Conservation (phyloP, 1,140 invertebrate genomes). For the Coenobita brevimanus region DNA sequence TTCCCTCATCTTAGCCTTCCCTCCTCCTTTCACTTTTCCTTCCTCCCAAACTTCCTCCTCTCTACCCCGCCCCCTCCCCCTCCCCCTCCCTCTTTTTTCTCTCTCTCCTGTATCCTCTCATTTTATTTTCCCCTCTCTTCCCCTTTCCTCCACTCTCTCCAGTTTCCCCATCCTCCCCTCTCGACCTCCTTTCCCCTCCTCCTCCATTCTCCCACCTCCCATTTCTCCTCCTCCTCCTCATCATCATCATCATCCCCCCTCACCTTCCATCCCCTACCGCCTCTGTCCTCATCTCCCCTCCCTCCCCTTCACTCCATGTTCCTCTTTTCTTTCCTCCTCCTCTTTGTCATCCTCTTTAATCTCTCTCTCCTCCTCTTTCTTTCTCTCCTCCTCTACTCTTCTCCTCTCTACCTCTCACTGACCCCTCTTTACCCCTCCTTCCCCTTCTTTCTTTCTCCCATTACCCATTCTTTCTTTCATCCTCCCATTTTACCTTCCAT, state of each 20-base stretch:
- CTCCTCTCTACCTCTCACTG: not conserved
- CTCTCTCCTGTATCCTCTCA: not conserved
- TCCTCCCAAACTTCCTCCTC: no score
- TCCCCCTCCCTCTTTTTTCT: not conserved
- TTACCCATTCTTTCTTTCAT: not conserved
- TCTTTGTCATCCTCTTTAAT: not conserved
- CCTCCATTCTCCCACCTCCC: not conserved
- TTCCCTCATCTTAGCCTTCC: no score
- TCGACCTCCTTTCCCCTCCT: not conserved
- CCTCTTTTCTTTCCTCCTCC: not conserved
- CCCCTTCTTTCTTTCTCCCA: no score
- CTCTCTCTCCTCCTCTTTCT: slow-evolving; percentile 4
- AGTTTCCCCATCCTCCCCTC: not conserved
- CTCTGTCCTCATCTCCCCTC: not conserved
- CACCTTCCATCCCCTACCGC: not conserved
- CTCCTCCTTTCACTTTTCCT: not conserved
- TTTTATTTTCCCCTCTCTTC: not conserved
- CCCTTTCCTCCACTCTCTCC: not conserved
- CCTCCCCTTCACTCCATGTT: not conserved
- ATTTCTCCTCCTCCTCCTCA: not conserved
- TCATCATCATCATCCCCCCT: not conserved
- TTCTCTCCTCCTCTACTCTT: not conserved
- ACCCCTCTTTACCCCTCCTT: no score
- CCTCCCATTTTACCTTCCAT: no score
- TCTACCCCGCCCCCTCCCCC: not conserved